Evolutionary conservation across 2,113 vertebrate species (phyloP).

Genomic region (Cariama cristata): DNA sequence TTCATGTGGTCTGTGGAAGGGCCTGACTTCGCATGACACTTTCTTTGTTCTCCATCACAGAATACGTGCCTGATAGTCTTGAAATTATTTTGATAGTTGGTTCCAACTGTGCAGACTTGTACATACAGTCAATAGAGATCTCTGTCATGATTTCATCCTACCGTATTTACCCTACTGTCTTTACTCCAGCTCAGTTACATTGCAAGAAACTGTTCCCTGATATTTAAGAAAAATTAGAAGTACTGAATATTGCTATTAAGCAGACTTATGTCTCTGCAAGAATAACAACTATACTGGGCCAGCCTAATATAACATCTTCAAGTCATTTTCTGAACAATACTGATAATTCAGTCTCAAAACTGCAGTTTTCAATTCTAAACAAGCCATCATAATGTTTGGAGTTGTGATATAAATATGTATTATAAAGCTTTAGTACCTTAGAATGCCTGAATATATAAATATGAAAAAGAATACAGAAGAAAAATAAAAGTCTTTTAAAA

Average conservation of each 20-base stretch:
- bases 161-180: not conserved
- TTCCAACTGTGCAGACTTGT: not conserved
- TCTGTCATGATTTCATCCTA: not conserved
- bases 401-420: not conserved
- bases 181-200: not conserved
- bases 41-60: not conserved
- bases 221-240: not conserved
- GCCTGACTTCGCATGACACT: not conserved
- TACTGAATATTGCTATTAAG: not conserved
- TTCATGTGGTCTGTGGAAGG: not conserved
- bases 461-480: not conserved
- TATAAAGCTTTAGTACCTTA: not conserved
- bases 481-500: slow-evolving; percentile 1
- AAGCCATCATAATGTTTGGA: not conserved
- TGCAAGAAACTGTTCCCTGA: not conserved
- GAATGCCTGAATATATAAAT: not conserved
- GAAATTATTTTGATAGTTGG: not conserved
- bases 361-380: slow-evolving; percentile 7
- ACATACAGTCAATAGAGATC: not conserved
- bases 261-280: not conserved
- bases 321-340: slow-evolving; percentile 8
- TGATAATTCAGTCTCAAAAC: slow-evolving; percentile 11
- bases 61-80: not conserved
- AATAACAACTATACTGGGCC: not conserved
- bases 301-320: not conserved